Evolutionary conservation across 2,888 invertebrate species (phyloP), one percentile per base, ranked within the genome.

Genomic region (Conistra vaccinii): DNA sequence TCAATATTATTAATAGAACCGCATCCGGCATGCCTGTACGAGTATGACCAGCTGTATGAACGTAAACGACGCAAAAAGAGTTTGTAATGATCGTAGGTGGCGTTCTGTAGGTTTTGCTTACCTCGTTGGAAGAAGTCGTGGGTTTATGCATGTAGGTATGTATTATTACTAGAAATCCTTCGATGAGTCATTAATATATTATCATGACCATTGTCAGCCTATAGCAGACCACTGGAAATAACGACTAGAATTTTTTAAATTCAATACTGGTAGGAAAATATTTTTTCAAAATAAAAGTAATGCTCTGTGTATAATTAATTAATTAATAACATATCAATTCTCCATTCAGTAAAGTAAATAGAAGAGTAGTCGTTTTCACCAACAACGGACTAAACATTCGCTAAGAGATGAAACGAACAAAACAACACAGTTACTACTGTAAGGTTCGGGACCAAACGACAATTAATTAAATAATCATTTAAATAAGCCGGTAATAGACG

Each of bases 401-500:
- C 5, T 20, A 10, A 1, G 39, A 73, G 29, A 42, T 74, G 14
- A n/a, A 17, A 62, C 23, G 12, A 55, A 48, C 23, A 17, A 26
- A 20, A 17, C 26, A 26, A 35, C 1, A 1, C 14, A 10, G 9
- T 7, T 35, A 14, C 20, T 62, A 17, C 10, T 26, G 39, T 20
- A 12, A 32, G 23, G 2, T 12, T 39, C 23, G 23, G 14, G 29
- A 51, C 32, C 53, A 29, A 66, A 35, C 39, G 66, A 69, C 62
- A 69, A 82, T 78, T 78, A 74, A 76, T 80, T 71, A 53, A 45
- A 80, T 70, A 69, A 84, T 75, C n/a, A 85, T 77, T 86, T 67
- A 60, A 72, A 76, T 69, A 75, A 81, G 81, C 75, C 67, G 73
- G 61, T 69, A 69, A 77, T 62, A 66, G 72, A 51, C 55, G 35